Percentiles rank a stretch among this genome's conserved stretches.
Conservation (phyloP, 2,888 invertebrate species). For the Phoronis australis region DNA sequence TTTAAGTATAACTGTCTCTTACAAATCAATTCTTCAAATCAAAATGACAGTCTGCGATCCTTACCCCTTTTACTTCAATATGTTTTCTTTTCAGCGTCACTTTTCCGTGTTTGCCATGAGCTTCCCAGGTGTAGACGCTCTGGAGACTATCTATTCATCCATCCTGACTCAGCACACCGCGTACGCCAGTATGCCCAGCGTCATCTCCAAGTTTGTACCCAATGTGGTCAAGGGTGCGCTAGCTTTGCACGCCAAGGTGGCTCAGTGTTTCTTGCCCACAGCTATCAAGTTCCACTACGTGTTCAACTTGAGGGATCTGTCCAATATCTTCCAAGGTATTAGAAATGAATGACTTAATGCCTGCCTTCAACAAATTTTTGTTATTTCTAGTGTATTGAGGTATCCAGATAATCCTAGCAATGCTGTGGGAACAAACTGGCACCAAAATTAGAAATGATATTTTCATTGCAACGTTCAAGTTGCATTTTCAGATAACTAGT, state of each 20-base stretch:
- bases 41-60: too few relatives aligned
- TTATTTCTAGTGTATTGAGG: neutral
- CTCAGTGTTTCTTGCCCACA: conserved; percentile 85
- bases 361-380: neutral
- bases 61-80: too few relatives aligned
- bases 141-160: conserved; percentile 81
- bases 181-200: conserved; percentile 71
- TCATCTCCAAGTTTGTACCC: conserved; percentile 65
- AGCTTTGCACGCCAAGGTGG: conserved; percentile 77
- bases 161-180: conserved; percentile 64
- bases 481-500: too few relatives aligned
- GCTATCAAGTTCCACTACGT: conserved; percentile 96
- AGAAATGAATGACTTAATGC: neutral
- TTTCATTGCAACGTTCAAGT: too few relatives aligned
- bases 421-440: too few relatives aligned
- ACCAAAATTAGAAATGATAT: too few relatives aligned
- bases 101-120: conserved; percentile 59
- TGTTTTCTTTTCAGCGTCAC: conserved; percentile 45
- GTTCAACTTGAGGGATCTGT: conserved; percentile 89
- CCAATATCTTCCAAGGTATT: conserved; percentile 85
- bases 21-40: too few relatives aligned
- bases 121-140: conserved; percentile 76
- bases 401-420: too few relatives aligned
- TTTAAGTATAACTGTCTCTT: too few relatives aligned
- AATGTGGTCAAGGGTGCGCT: conserved; percentile 78